phyloP scores from a whole-genome alignment of 1,140 invertebrate genomes.

The Bombus waltoni region DNA sequence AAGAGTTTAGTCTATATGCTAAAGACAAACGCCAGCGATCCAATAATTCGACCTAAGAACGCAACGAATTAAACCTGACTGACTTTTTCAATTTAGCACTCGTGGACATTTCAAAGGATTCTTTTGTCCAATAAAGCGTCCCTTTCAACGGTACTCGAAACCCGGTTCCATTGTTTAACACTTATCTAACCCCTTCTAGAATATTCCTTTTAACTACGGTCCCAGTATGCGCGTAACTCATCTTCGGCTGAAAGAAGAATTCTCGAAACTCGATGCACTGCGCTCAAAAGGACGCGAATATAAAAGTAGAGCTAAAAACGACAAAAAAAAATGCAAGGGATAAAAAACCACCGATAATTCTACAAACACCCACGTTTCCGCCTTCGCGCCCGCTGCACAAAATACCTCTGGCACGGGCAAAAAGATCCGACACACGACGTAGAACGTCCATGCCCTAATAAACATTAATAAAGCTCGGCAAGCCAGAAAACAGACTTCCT shows the following conservation, averaged over 20 bases:
- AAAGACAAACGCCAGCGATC: background rate
- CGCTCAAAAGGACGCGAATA: background rate
- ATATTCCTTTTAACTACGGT: background rate
- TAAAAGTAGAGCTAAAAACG: background rate
- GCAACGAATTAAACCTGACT: background rate
- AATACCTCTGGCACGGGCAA: too few relatives aligned
- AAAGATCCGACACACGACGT: background rate
- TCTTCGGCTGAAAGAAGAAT: background rate
- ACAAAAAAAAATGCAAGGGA: background rate
- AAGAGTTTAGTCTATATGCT: background rate
- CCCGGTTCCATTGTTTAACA: background rate
- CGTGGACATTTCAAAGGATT: background rate
- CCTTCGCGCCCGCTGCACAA: background rate
- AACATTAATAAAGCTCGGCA: conserved; percentile 4
- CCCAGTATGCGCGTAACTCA: background rate
- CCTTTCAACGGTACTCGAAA: background rate
- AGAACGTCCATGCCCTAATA: background rate
- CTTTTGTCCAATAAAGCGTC: background rate
- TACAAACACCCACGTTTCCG: background rate
- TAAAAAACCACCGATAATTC: background rate
- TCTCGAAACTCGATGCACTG: background rate
- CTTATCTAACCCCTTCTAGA: background rate
- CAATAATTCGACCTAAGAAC: background rate
- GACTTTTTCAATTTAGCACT: background rate
- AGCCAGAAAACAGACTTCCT: background rate